Evolutionary conservation across 2,888 invertebrate species (phyloP), one percentile per base, ranked within the genome.

Genomic region (Zelleria hepariella): DNA sequence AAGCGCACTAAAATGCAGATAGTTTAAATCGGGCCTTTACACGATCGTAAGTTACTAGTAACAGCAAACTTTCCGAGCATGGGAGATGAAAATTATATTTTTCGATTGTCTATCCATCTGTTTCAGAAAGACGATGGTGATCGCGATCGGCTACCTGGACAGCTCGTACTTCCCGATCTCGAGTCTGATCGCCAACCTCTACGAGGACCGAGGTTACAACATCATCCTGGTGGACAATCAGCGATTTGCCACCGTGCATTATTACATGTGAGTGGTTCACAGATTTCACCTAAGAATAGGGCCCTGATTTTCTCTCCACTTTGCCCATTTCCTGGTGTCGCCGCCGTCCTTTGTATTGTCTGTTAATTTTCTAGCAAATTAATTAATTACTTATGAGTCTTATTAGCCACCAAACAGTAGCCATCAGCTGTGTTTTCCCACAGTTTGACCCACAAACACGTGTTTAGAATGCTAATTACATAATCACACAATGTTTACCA

Each of bases 131-230:
- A 86, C 87, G 0, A 65, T 88, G 3, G 60, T 88, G 0, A 69
- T 88, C 0, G 82, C 82, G 0, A 75, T 84, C 7, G 87, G 87
- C 1, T 87, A 87, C 67, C 65, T 88, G 63, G 87, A 88, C 73
- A 80, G 83, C 61, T 77, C 82, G 0, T 77, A 70, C 64, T 81
- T 87, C 66, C 81, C 81, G 0, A 85, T 88, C 61, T 75, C 82
- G 0, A 66, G 76, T 1, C 76, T 84, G 74, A 72, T 86, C 58
- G 82, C 84, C 48, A 84, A 83, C 63, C 80, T 83, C 60, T 87
- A 86, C 64, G 83, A 84, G 52, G 77, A 77, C 0, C 63, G 69
- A n/a, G 78, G 78, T 0, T 88, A 85, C 73, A 88, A 88, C 63
- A 73, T 88, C 26, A 84, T 88, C 2, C 58, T 88, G 1, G 67